phyloP scores from a whole-genome alignment of 2,797 vertebrate species.

The Adrianichthys oophorus region DNA sequence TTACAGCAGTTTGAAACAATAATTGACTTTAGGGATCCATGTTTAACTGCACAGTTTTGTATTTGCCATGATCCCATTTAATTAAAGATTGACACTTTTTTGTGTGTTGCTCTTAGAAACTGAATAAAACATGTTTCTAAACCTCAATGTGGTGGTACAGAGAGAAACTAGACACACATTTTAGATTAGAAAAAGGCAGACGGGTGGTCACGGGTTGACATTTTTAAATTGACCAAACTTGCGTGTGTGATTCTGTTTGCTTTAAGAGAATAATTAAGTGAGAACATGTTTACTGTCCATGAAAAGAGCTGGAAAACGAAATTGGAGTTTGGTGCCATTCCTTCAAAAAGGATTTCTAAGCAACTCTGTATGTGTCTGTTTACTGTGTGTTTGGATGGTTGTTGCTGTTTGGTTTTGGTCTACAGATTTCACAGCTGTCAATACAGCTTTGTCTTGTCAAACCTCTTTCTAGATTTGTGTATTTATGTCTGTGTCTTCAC shows the following conservation, averaged over 20 bases:
- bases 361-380: constrained; percentile 17
- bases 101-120: too few species aligned
- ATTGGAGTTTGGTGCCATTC: constrained; percentile 29
- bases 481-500: not conserved
- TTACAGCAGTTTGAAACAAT: not conserved
- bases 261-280: not conserved
- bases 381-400: constrained; percentile 29
- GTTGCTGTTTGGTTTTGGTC: constrained; percentile 41
- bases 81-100: not conserved
- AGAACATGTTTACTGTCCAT: constrained; percentile 29
- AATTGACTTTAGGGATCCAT: not conserved
- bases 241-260: not conserved
- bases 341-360: constrained; percentile 47
- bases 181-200: not conserved
- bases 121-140: too few species aligned
- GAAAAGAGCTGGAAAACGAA: constrained; percentile 18
- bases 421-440: constrained; percentile 53
- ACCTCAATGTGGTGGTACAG: too few species aligned
- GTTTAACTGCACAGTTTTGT: not conserved
- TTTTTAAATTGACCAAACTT: not conserved
- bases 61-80: not conserved
- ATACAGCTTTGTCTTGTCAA: constrained; percentile 35
- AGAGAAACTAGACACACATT: too few species aligned
- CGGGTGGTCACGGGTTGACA: not conserved
- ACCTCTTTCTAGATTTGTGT: constrained; percentile 22